These are phyloP conservation scores for Polypedilum vanderplanki DNA, from an alignment of 1,140 invertebrate species.

Conservation along the genomic window DNA sequence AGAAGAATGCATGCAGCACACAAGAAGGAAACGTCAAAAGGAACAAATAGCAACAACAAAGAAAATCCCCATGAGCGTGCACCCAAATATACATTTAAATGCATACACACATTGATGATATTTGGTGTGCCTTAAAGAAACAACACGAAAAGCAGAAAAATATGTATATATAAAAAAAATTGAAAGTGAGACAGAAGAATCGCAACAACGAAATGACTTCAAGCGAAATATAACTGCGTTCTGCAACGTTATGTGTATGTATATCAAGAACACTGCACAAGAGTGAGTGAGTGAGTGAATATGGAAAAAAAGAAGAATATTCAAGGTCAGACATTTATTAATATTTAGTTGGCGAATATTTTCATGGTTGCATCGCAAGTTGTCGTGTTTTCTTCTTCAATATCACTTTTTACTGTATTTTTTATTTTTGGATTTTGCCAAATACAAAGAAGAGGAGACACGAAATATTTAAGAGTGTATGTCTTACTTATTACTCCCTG, in stretches of 20 bases:
- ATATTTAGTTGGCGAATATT: slow-evolving; percentile 28
- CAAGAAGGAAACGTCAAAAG: slow-evolving; percentile 12
- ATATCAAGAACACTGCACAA: background rate
- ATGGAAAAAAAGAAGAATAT: slow-evolving; percentile 5
- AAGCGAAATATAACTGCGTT: slow-evolving; percentile 26
- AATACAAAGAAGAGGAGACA: no score
- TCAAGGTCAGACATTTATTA: slow-evolving; percentile 28
- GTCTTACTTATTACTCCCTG: no score
- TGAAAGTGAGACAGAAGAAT: slow-evolving; percentile 29
- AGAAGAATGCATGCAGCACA: background rate
- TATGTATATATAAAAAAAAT: slow-evolving; percentile 29
- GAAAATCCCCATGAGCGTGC: slow-evolving; percentile 5
- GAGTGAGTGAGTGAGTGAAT: background rate
- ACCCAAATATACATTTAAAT: background rate
- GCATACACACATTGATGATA: slow-evolving; percentile 8
- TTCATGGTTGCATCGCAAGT: slow-evolving; percentile 25
- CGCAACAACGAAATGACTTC: slow-evolving; percentile 7
- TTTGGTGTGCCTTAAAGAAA: background rate
- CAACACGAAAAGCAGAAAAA: slow-evolving; percentile 24
- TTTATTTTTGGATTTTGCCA: background rate
- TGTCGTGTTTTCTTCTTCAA: slow-evolving; percentile 24
- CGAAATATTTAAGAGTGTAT: no score
- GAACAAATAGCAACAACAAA: slow-evolving; percentile 7
- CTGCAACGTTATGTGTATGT: slow-evolving; percentile 6
- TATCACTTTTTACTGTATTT: slow-evolving; percentile 1